Percentiles rank a stretch among this genome's conserved stretches.
Conservation (phyloP, 2,113 vertebrate genomes). For the Misgurnus anguillicaudatus region DNA sequence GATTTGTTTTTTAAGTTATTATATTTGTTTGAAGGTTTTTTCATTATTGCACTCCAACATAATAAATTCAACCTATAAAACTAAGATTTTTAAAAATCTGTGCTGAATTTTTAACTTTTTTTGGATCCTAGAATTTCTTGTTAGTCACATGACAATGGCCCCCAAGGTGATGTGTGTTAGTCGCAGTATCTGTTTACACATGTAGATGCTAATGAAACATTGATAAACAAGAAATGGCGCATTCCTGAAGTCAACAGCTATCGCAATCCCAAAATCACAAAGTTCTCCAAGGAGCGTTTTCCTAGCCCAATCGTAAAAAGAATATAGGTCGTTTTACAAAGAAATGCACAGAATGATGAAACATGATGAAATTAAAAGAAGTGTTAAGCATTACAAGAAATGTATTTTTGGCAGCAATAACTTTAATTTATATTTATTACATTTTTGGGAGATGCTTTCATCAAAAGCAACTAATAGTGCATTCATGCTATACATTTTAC, state of each 20-base stretch:
- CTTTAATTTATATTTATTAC: neutral
- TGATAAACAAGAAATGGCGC: conserved; percentile 49
- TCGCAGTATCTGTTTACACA: conserved; percentile 55
- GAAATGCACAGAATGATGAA: conserved; percentile 74
- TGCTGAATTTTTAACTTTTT: neutral
- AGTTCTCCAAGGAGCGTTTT: conserved; percentile 55
- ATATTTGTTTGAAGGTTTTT: neutral
- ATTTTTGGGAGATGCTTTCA: too few relatives aligned
- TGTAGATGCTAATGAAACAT: conserved; percentile 58
- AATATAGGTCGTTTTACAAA: conserved; percentile 69
- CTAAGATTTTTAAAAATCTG: too few relatives aligned
- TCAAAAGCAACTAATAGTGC: too few relatives aligned
- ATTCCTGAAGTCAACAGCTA: conserved; percentile 34
- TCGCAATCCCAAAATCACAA: conserved; percentile 26
- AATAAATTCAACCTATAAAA: too few relatives aligned
- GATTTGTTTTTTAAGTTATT: conserved; percentile 17
- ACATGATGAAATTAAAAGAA: conserved; percentile 71
- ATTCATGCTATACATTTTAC: too few relatives aligned
- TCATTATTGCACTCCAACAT: neutral
- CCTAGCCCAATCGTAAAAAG: conserved; percentile 49
- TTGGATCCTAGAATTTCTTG: neutral
- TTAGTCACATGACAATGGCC: conserved; percentile 36
- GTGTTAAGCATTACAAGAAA: conserved; percentile 58
- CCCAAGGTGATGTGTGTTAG: conserved; percentile 48
- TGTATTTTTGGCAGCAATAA: conserved; percentile 44